A percentile compares a stretch with the other conserved stretches of the same genome.
These are phyloP conservation scores for Lycorma delicatula DNA, from an alignment of 1,140 invertebrate species.

Conservation along the genomic window DNA sequence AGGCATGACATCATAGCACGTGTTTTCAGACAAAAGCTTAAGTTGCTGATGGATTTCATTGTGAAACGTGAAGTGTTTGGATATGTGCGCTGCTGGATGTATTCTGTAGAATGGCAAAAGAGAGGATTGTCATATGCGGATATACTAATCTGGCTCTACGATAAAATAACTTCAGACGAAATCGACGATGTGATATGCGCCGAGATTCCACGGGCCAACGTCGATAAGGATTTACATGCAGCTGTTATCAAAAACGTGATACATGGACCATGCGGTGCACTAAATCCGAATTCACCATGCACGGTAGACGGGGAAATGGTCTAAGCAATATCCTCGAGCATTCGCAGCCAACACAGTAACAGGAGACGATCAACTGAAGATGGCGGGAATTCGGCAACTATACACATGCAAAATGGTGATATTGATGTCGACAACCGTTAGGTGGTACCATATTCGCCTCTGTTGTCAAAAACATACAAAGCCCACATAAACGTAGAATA, in stretches of 20 bases:
- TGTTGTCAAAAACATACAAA: conserved; percentile 18
- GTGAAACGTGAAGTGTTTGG: conserved; percentile 35
- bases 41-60: conserved; percentile 39
- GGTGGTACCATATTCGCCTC: conserved; percentile 15
- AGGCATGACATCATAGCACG: conserved; percentile 37
- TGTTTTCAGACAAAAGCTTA: conserved; percentile 43
- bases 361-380: conserved; percentile 13
- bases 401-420: conserved; percentile 2
- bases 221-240: conserved; percentile 33
- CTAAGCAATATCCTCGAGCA: conserved; percentile 26
- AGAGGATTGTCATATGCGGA: conserved; percentile 38
- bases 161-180: conserved; percentile 23
- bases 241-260: conserved; percentile 42
- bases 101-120: conserved; percentile 44
- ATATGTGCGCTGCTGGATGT: conserved; percentile 32
- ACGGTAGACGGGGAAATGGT: conserved; percentile 38
- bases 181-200: conserved; percentile 29
- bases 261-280: conserved; percentile 42
- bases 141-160: conserved; percentile 28
- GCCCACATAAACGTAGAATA: conserved; percentile 12
- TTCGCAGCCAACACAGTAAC: conserved; percentile 26
- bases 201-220: conserved; percentile 37
- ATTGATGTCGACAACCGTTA: conserved; percentile 14
- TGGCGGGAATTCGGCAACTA: too few relatives aligned
- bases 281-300: too few relatives aligned